phyloP scores from a whole-genome alignment of 2,797 vertebrate species.

The Rachycentron canadum region DNA sequence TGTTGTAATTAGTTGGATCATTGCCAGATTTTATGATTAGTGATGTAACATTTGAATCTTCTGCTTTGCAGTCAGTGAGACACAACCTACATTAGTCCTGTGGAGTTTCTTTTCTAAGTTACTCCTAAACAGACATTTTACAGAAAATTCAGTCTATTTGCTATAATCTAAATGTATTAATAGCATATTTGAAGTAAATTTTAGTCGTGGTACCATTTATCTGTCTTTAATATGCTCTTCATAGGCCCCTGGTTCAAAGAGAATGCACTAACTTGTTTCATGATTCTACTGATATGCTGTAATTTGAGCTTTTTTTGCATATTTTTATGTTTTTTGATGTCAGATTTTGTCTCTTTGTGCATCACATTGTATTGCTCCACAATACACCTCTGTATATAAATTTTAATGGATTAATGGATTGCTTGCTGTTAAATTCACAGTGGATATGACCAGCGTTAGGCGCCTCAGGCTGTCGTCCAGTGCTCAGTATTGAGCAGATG shows the following conservation, averaged over 20 bases:
- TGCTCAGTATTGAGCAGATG: slow-evolving; percentile 32
- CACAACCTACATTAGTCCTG: background rate
- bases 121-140: background rate
- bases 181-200: background rate
- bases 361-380: background rate
- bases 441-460: slow-evolving; percentile 17
- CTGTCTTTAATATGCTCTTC: background rate
- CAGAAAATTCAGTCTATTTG: background rate
- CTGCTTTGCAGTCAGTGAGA: background rate
- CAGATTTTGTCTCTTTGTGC: background rate
- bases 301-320: background rate
- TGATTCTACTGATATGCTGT: background rate
- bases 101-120: background rate
- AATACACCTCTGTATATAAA: background rate
- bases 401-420: slow-evolving; percentile 13
- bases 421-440: slow-evolving; percentile 18
- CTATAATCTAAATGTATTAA: background rate
- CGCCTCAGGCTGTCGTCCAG: slow-evolving; percentile 35
- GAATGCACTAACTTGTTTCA: background rate
- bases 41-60: background rate
- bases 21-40: background rate
- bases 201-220: background rate
- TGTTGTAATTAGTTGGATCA: background rate
- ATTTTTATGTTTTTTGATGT: background rate
- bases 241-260: background rate